Conservation (phyloP, 2,888 invertebrate species). For the Carcina quercana region DNA sequence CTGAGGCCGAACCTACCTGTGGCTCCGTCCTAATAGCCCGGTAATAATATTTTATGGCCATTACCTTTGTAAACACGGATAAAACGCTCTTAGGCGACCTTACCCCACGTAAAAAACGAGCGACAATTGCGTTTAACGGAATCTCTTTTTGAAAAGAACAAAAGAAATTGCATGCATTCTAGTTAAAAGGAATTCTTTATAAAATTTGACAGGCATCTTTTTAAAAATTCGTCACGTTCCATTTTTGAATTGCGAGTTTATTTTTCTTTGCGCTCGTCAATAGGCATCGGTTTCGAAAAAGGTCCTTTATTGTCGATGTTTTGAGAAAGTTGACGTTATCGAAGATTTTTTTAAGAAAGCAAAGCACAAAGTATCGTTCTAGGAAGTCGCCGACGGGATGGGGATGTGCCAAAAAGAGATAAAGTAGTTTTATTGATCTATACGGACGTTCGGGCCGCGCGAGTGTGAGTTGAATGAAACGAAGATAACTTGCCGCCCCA, state of each 20-base stretch:
- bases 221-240: constrained; percentile 32
- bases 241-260: constrained; percentile 13
- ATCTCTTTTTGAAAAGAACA: constrained; percentile 35
- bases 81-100: constrained; percentile 49
- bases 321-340: too few relatives aligned
- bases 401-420: constrained; percentile 76
- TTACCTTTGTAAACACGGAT: constrained; percentile 65
- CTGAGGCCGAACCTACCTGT: constrained; percentile 58
- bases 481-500: constrained; percentile 75
- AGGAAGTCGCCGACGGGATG: constrained; percentile 67
- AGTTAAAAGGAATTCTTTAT: constrained; percentile 20
- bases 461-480: constrained; percentile 74
- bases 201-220: constrained; percentile 24
- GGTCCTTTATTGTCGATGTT: constrained; percentile 13
- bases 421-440: constrained; percentile 77
- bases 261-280: constrained; percentile 3
- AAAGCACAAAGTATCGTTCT: constrained; percentile 54
- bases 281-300: constrained; percentile 11
- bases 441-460: constrained; percentile 70
- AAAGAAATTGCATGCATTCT: constrained; percentile 26
- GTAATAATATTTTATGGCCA: constrained; percentile 70
- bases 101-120: constrained; percentile 42
- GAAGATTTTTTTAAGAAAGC: constrained; percentile 52
- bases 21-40: constrained; percentile 55
- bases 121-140: constrained; percentile 54